Evolutionary conservation across 1,140 invertebrate genomes (phyloP), one percentile per base, ranked within the genome.

Genomic region (Zophobas atratus): DNA sequence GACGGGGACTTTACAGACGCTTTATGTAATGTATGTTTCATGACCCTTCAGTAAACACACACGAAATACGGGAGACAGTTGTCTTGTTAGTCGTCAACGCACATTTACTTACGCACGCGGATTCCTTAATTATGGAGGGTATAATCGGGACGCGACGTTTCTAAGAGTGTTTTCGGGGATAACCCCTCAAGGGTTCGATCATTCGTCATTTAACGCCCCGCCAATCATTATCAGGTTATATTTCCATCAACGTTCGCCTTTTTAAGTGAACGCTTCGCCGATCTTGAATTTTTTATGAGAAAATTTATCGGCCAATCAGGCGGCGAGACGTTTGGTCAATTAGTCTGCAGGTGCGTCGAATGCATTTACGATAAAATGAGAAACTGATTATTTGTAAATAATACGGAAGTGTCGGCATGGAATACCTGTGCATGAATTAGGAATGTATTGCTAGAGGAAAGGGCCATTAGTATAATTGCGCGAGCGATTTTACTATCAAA

Each of bases 211-310:
- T 78, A 60, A 70, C 77, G 77, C 77, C 70, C 77, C 77, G 77
- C 70, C 77, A 78, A 67, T 78, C 77, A 78, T 78, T 78, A 78
- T 78, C 71, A 78, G 60, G 77, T 78, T 78, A 78, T 78, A 75
- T 78, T 78, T 78, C 77, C 77, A 78, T 78, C 77, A 78, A 71
- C 49, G 35, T 56, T 56, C 36, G 49, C n/a, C 71, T 43, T 56
- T 53, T 51, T 73, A 38, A 53, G 71, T 48, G 39, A 73, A 56
- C 71, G 71, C 71, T 73, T 41, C 71, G 35, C 49, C 39, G 71
- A 73, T 73, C 71, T 48, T 72, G 70, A 73, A 53, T 55, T 73
- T 55, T 73, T 55, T 73, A 43, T 34, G 36, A 38, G 39, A 35
- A 53, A 73, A 73, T 56, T 53, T 73, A 51, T 55, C 56, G 38